Conservation (phyloP, 2,797 vertebrate species). For the Galagoides demidoff region DNA sequence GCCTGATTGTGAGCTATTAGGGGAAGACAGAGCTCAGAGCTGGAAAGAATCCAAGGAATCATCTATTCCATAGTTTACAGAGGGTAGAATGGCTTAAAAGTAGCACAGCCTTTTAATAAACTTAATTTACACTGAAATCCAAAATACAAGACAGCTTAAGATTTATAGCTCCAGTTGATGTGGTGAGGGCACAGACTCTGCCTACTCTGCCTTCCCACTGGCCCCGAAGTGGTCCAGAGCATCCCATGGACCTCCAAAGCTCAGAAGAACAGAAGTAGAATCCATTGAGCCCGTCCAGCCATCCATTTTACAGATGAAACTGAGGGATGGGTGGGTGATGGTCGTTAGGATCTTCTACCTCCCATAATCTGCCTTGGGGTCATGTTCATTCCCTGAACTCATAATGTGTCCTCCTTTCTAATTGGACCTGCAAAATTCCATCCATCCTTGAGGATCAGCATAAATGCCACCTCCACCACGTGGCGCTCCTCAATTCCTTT, state of each 20-base stretch:
- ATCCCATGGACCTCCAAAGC: not conserved
- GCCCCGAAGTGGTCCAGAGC: not conserved
- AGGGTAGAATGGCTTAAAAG: not conserved
- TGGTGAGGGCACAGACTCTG: not conserved
- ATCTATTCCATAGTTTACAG: not conserved
- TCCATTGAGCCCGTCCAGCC: not conserved
- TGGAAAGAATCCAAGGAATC: not conserved
- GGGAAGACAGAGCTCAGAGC: not conserved
- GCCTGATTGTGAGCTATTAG: not conserved
- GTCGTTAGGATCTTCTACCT: not conserved
- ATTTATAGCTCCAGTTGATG: not conserved
- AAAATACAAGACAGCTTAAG: not conserved
- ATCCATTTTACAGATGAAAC: not conserved
- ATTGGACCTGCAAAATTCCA: not conserved
- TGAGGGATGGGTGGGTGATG: not conserved
- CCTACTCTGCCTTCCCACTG: not conserved
- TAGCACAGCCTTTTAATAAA: not conserved
- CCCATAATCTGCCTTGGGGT: not conserved
- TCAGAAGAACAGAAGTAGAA: not conserved
- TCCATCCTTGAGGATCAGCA: not conserved
- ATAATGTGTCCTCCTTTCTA: not conserved
- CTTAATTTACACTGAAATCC: not conserved
- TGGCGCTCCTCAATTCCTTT: not conserved
- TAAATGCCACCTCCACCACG: not conserved
- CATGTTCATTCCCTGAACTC: not conserved